A percentile compares a stretch with the other conserved stretches of the same genome.
Conservation (phyloP, 1,140 invertebrate genomes). For the Drosophila rufa region DNA sequence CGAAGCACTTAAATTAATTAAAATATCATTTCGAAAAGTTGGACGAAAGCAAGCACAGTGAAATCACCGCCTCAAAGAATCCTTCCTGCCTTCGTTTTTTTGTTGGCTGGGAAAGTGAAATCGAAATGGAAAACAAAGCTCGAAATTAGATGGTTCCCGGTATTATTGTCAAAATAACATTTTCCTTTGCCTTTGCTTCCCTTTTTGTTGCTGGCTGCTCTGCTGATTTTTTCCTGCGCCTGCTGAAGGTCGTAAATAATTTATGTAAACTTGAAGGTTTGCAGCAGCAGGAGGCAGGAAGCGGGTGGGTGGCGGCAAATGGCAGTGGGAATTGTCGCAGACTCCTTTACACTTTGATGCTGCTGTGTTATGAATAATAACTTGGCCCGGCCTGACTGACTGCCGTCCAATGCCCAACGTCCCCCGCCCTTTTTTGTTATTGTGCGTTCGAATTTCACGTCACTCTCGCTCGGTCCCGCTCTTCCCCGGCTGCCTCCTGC, state of each 20-base stretch:
- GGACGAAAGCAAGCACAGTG: conserved; percentile 49
- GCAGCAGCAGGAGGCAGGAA: background rate
- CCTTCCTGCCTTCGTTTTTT: conserved; percentile 9
- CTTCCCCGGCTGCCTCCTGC: conserved; percentile 22
- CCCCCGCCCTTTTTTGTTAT: conserved; percentile 32
- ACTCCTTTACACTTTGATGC: conserved; percentile 82
- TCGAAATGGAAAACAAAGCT: conserved; percentile 73
- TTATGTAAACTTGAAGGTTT: conserved; percentile 73
- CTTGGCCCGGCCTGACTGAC: conserved; percentile 56
- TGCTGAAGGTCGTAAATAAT: conserved; percentile 72
- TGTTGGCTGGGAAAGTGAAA: conserved; percentile 33
- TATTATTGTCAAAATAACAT: conserved; percentile 73
- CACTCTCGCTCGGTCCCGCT: conserved; percentile 35
- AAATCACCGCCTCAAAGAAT: conserved; percentile 57
- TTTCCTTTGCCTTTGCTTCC: conserved; percentile 16
- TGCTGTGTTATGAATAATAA: conserved; percentile 83
- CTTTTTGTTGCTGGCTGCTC: conserved; percentile 16
- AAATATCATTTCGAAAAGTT: conserved; percentile 59
- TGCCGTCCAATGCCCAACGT: conserved; percentile 16
- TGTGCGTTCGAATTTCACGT: conserved; percentile 65
- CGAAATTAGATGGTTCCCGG: conserved; percentile 64
- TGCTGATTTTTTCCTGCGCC: conserved; percentile 24
- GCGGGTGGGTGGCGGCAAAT: conserved; percentile 52
- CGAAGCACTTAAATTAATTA: conserved; percentile 81
- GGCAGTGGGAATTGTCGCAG: conserved; percentile 81